Evolutionary conservation across 2,797 vertebrate species (phyloP), one percentile per base, ranked within the genome.

Genomic region (Paratrypauchen microcephalus): DNA sequence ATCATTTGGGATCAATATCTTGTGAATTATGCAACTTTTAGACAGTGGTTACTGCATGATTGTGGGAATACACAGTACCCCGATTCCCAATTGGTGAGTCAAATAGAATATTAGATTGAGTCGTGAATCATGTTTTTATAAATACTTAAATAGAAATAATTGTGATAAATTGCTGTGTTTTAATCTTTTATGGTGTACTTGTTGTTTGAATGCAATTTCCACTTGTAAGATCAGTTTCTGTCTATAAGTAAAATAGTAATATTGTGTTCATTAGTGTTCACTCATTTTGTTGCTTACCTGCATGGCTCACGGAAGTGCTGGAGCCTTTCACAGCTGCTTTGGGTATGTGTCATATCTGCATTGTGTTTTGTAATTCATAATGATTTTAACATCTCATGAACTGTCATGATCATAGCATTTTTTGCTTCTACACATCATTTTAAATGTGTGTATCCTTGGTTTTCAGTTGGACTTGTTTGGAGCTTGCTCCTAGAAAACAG

Each of bases 271-370:
- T 41, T 41, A 41, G n/a, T 36, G 39, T 61, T 61, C 59, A 61
- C 12, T 39, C 58, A 60, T 41, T 36, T 61, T 36, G 19, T 23
- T 63, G 61, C 41, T 45, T 24, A 64, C 11, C 45, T 30, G 45
- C 63, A 19, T 65, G 63, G 63, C 59, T 61, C 59, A 61, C 32
- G 30, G 16, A 41, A 41, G 59, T 21, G 30, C n/a, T 61, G 59
- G 59, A 41, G 59, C n/a, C 59, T 61, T 36, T 61, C 59, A 21
- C 59, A 41, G 59, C 59, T 61, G 32, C 59, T 61, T 61, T 39
- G 58, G 59, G 30, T 61, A 61, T 65, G 45, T 50, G 47, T 32
- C 11, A 6, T 36, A 32, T 60, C 28, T 60, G 58, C 58, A 60
- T 60, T 36, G 16, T 60, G 16, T 60, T 32, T 60, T 60, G 56